These are phyloP conservation scores for Adrianichthys oophorus DNA, from an alignment of 2,797 vertebrate species.

Conservation along the genomic window DNA sequence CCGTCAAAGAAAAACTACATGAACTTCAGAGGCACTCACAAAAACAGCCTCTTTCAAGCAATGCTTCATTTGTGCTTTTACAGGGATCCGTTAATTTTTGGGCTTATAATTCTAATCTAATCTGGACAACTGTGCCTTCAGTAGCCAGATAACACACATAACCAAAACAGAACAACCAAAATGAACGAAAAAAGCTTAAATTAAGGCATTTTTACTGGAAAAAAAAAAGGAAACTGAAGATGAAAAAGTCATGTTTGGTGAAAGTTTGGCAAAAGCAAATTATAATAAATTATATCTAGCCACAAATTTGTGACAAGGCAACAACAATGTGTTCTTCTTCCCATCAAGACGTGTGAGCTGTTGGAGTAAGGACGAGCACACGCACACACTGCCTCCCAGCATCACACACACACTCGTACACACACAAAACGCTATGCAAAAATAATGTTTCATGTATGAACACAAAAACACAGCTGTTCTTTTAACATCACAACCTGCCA, in stretches of 20 bases:
- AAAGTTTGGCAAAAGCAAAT: constrained; percentile 78
- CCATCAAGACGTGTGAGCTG: constrained; percentile 59
- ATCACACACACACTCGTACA: constrained; percentile 46
- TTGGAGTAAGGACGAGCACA: constrained; percentile 68
- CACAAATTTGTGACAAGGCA: constrained; percentile 81
- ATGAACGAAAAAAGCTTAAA: constrained; percentile 69
- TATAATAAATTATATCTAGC: constrained; percentile 76
- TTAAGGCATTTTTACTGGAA: constrained; percentile 79
- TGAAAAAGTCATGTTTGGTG: constrained; percentile 76
- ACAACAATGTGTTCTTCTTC: constrained; percentile 55
- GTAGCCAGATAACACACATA: constrained; percentile 29
- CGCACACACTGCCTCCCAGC: constrained; percentile 47
- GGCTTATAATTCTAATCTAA: constrained; percentile 3
- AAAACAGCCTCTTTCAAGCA: constrained; percentile 42
- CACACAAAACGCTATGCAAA: constrained; percentile 78
- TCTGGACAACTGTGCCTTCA: constrained; percentile 31
- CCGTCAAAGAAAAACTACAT: constrained; percentile 11
- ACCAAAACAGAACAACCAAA: constrained; percentile 51
- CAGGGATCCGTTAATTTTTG: constrained; percentile 41
- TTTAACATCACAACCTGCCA: constrained; percentile 3
- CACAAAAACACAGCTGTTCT: constrained; percentile 39
- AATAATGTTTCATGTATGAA: constrained; percentile 66
- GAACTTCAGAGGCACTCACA: constrained; percentile 55
- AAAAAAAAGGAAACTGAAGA: constrained; percentile 51
- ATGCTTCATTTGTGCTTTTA: constrained; percentile 65